Percentiles rank a stretch among this genome's conserved stretches.
Evolutionary conservation across 2,888 invertebrate species (phyloP).

Genomic region (Ophion ellenae): DNA sequence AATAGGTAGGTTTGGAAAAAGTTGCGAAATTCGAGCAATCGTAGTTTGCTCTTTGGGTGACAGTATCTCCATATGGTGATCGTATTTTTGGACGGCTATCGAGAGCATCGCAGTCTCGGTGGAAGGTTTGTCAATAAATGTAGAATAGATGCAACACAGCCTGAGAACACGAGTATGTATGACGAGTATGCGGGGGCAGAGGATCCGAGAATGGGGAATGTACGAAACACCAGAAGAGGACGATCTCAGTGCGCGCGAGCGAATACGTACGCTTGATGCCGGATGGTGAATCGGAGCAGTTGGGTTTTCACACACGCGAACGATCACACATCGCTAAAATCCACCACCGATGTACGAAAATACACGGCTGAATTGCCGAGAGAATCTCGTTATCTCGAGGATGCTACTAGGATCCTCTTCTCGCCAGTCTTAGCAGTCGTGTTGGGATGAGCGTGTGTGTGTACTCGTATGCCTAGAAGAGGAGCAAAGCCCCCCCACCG

Average conservation of each 20-base stretch:
- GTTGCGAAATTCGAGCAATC: not conserved
- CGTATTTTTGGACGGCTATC: not conserved
- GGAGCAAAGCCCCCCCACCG: constrained; percentile 20
- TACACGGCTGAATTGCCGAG: constrained; percentile 47
- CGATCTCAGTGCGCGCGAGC: constrained; percentile 26
- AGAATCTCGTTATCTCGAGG: constrained; percentile 69
- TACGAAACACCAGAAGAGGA: constrained; percentile 23
- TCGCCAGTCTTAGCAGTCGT: constrained; percentile 36
- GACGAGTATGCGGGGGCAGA: constrained; percentile 38
- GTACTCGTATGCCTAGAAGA: constrained; percentile 22
- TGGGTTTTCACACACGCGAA: constrained; percentile 27
- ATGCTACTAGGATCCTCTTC: constrained; percentile 70
- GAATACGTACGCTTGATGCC: constrained; percentile 52
- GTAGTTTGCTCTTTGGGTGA: not conserved
- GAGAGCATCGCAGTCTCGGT: not conserved
- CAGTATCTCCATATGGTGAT: not conserved
- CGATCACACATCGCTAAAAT: constrained; percentile 28
- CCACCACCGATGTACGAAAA: constrained; percentile 32
- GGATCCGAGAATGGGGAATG: constrained; percentile 25
- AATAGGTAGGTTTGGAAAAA: not conserved
- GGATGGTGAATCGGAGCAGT: constrained; percentile 63
- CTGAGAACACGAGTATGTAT: constrained; percentile 33
- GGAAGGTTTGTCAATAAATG: constrained; percentile 18
- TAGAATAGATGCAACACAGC: constrained; percentile 10
- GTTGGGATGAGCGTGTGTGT: not conserved